Base-by-base conservation (phyloP, 2,797 vertebrate species). In the Streptopelia turtur region DNA sequence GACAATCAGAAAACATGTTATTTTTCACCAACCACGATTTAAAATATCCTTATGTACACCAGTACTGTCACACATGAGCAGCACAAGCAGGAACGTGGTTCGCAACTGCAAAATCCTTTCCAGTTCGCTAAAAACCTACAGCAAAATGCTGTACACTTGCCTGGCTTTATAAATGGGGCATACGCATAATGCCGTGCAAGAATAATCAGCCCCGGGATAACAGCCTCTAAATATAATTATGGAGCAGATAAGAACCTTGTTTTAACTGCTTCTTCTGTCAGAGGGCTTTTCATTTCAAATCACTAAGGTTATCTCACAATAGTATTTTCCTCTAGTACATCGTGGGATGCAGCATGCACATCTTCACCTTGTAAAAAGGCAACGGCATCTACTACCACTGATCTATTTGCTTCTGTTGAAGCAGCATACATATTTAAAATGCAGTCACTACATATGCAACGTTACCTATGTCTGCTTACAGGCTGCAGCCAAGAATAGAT, bases 171-270 rank as follows among this genome's bases (percentile, higher is more conserved):
- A 89, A 83, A 86, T 16, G 55, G 63, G 76, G 23, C 83, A 71
- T 22, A 82, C 3, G 25, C 43, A 71, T 76, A 90, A 88, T 5
- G 43, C 80, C 6, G 16, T 35, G 64, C 76, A 55, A 91, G 71
- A 66, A 79, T 28, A 68, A 80, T 66, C 84, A 94, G 87, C 83
- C 57, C 33, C 57, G 55, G 79, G 74, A 91, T 82, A 90, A 72
- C 43, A 52, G 89, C 75, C 65, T 85, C 78, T 74, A 87, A 90
- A 60, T 80, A 68, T 43, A 82, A 91, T 65, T 70, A 79, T 5
- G 37, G 89, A 77, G 50, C 70, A 93, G 63, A 69, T 39, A 94
- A 93, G 55, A 49, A 55, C 16, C 71, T n/a, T 71, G 53, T 76
- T 60, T 87, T 52, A 86, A 90, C 71, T 85, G 70, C 89, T 83